Conservation (phyloP, 2,888 invertebrate species). For the Odontothrips loti region DNA sequence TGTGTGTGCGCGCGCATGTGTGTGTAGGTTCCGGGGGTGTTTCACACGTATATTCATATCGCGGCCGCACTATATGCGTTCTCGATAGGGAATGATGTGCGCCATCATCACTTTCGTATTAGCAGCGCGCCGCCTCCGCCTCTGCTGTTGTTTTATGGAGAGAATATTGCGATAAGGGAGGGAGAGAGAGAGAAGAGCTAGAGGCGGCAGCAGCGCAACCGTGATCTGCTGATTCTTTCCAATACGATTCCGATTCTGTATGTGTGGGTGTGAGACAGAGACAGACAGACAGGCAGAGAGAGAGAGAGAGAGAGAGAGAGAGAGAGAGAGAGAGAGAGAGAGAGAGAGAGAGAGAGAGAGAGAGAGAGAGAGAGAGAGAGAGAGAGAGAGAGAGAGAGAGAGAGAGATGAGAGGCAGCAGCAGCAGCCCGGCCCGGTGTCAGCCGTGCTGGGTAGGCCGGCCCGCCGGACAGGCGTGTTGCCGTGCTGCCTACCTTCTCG, state of each 20-base stretch:
- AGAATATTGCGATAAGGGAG: conserved; percentile 7
- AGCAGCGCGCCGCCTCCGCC: not conserved
- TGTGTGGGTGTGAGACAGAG: no score
- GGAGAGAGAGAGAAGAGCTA: no score
- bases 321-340: no score
- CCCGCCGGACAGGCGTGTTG: not conserved
- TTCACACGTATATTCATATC: not conserved
- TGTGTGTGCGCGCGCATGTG: no score
- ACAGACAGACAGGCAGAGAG: no score
- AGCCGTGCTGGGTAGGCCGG: not conserved
- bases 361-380: no score
- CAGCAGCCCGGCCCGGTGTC: not conserved
- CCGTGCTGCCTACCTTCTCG: not conserved
- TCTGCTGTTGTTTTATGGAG: conserved; percentile 14
- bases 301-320: no score
- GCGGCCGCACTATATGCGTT: not conserved
- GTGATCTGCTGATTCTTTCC: no score
- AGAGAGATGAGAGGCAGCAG: not conserved
- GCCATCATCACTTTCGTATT: conserved; percentile 16
- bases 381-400: not conserved
- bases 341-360: no score
- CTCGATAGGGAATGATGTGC: conserved; percentile 3
- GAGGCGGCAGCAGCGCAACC: no score
- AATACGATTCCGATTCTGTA: no score
- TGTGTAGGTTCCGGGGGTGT: no score